Evolutionary conservation across 1,140 invertebrate species (phyloP), one percentile per base, ranked within the genome.

Genomic region (Dendrolimus kikuchii): DNA sequence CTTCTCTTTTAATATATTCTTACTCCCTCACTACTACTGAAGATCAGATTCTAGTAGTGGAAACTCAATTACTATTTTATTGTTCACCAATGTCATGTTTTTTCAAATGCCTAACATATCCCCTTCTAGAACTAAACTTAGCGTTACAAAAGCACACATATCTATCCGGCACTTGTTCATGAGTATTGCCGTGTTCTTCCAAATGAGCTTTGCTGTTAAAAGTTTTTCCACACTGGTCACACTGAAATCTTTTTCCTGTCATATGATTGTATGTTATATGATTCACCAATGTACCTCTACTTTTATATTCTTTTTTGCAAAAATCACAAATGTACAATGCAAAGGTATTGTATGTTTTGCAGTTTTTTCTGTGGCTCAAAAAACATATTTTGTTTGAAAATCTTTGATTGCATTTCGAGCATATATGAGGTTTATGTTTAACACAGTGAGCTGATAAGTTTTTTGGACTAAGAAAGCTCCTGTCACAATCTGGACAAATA

Each of bases 161-260:
- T 47, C 68, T 55, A 53, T 72, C 66, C 0, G 41, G 3, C 2
- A 68, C 48, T 55, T 51, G 61, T 6, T 64, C 55, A 44, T 73
- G 70, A 5, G 53, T 64, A 10, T 70, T 68, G n/a, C 46, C 46
- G 51, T 73, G 70, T 38, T 73, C 70, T 1, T 49, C 40, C 42
- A 72, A 62, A 54, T 65, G 61, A 0, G 42, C 38, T 0, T 36
- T 40, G 41, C 59, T 71, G 4, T 44, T 46, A 6, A 68, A 62
- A 6, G 41, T 59, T 40, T 74, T 74, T 0, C 64, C 71, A 8
- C 71, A 74, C n/a, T 53, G 46, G 6, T 64, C 59, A 36, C 71
- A 74, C 45, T 71, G 71, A 7, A 59, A 56, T 6, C 40, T 4
- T 40, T 43, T 53, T 4, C 53, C 58, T 5, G 8, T 40, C 40